phyloP scores from a whole-genome alignment of 2,113 vertebrate genomes.

The Leptodactylus fuscus region DNA sequence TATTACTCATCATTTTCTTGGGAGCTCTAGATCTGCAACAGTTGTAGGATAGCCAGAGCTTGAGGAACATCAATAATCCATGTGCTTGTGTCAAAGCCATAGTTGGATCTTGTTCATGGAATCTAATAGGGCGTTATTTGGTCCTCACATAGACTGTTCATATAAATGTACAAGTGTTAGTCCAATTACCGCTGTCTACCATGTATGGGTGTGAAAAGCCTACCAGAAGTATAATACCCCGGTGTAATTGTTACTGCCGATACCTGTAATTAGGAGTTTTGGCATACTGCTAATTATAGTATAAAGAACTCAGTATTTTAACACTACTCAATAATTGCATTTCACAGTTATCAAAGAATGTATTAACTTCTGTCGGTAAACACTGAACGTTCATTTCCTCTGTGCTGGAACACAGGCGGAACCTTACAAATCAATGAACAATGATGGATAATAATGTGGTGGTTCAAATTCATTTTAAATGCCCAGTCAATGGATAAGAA shows the following conservation, averaged over 20 bases:
- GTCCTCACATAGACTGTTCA: background rate
- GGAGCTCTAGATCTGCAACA: no score
- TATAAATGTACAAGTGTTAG: no score
- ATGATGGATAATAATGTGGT: background rate
- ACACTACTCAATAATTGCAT: conserved; percentile 20
- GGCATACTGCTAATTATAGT: conserved; percentile 20
- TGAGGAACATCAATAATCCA: no score
- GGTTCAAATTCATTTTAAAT: background rate
- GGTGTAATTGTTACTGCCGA: no score
- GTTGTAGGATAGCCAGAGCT: no score
- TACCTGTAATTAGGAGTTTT: background rate
- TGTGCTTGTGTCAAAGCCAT: no score
- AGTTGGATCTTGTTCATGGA: background rate
- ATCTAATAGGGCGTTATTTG: background rate
- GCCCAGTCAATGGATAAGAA: background rate
- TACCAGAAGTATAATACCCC: background rate
- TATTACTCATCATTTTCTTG: no score
- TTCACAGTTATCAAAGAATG: background rate
- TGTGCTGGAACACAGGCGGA: background rate
- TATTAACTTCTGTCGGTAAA: conserved; percentile 25
- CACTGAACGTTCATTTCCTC: background rate
- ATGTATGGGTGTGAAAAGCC: background rate
- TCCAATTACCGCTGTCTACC: background rate
- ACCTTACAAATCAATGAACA: background rate
- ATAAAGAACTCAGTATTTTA: conserved; percentile 18